These are phyloP conservation scores for Metopolophium dirhodum DNA, from an alignment of 1,140 invertebrate genomes.

Conservation along the genomic window DNA sequence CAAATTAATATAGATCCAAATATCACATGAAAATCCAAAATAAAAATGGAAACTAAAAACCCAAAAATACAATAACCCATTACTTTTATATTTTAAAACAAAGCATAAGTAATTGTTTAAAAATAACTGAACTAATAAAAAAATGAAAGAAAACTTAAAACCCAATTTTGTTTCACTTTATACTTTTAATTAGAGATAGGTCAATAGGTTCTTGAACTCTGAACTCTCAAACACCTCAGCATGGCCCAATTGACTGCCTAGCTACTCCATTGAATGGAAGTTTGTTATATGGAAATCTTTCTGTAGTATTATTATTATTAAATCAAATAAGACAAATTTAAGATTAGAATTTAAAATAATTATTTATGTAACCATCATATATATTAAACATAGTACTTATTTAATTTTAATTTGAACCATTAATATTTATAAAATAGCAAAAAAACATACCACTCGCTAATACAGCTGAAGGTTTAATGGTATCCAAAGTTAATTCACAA, in stretches of 20 bases:
- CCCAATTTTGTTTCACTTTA: too few relatives aligned
- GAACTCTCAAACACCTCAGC: too few relatives aligned
- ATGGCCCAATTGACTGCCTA: too few relatives aligned
- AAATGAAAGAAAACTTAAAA: too few relatives aligned
- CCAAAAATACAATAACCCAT: background rate
- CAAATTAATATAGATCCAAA: background rate
- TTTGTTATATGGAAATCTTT: too few relatives aligned
- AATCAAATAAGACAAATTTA: background rate
- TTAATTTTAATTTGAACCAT: background rate
- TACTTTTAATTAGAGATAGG: too few relatives aligned
- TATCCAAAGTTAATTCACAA: constrained; percentile 76
- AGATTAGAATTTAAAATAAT: background rate
- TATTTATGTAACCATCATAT: background rate
- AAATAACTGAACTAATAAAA: background rate
- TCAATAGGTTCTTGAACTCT: too few relatives aligned
- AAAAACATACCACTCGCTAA: constrained; percentile 74
- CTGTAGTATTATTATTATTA: too few relatives aligned
- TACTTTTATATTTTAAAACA: background rate
- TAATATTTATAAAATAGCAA: background rate
- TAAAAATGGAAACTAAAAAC: background rate
- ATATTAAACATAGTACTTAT: background rate
- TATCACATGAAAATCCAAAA: background rate
- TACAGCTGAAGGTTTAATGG: constrained; percentile 81
- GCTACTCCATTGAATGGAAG: too few relatives aligned
- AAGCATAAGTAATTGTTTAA: background rate